phyloP scores from a whole-genome alignment of 2,888 invertebrate species.

The Physocephala rufipes region DNA sequence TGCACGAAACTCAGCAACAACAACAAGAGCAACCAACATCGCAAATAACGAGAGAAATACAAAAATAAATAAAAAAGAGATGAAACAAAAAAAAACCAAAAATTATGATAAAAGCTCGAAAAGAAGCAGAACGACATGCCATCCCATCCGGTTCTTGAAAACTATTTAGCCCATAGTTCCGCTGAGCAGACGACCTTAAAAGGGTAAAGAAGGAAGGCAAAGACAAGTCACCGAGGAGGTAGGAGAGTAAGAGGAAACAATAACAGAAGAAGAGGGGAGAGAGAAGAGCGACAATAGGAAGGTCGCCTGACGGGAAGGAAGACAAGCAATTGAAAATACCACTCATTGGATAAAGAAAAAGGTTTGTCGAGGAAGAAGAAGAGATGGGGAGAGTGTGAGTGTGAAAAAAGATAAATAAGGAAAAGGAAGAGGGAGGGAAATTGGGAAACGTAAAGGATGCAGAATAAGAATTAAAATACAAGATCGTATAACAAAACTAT shows the following conservation, averaged over 20 bases:
- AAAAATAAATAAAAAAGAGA: not conserved
- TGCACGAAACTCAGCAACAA: not conserved
- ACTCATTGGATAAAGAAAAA: too few species aligned
- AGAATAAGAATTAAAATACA: too few species aligned
- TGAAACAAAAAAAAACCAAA: not conserved
- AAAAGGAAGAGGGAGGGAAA: too few species aligned
- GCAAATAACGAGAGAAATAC: not conserved
- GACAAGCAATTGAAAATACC: too few species aligned
- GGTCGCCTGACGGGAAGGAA: too few species aligned
- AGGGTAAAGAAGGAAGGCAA: constrained; percentile 13
- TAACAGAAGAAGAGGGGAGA: not conserved
- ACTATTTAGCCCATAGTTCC: constrained; percentile 18
- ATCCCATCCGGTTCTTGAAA: constrained; percentile 21
- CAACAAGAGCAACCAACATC: not conserved
- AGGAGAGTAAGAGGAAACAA: not conserved
- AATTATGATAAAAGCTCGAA: constrained; percentile 1
- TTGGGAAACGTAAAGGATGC: too few species aligned
- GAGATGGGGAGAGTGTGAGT: too few species aligned
- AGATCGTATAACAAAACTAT: too few species aligned
- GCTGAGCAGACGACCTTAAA: constrained; percentile 34
- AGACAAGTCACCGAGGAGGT: not conserved
- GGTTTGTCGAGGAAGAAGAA: too few species aligned
- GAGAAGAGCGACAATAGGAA: not conserved
- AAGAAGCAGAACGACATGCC: constrained; percentile 2
- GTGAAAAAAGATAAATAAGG: too few species aligned